phyloP scores from a whole-genome alignment of 2,797 vertebrate species.

The Hippocampus kuda region DNA sequence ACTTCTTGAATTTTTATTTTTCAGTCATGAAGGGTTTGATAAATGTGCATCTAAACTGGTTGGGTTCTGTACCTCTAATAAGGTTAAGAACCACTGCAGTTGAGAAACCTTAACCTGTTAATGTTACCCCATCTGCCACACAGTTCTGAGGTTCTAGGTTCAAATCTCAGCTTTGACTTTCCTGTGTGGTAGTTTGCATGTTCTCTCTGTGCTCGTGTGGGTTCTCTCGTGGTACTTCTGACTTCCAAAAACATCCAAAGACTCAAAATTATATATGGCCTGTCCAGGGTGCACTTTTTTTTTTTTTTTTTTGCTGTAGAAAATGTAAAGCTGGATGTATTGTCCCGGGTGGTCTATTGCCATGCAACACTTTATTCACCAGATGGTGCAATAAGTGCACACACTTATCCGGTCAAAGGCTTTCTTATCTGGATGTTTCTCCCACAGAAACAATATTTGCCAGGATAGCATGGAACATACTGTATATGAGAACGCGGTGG shows the following conservation, averaged over 20 bases:
- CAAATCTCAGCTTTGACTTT: too few species aligned
- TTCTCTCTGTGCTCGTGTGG: not conserved
- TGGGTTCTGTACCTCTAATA: too few species aligned
- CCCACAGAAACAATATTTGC: constrained; percentile 42
- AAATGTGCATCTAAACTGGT: too few species aligned
- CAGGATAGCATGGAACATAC: constrained; percentile 42
- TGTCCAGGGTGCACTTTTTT: not conserved
- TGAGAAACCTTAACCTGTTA: too few species aligned
- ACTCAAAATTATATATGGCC: too few species aligned
- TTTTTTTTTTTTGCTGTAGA: not conserved
- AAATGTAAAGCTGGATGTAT: not conserved
- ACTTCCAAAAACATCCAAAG: too few species aligned
- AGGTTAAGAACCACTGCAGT: too few species aligned
- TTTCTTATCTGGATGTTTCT: constrained; percentile 14
- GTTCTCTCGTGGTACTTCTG: not conserved
- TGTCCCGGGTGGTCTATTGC: constrained; percentile 31
- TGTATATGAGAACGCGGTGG: constrained; percentile 24
- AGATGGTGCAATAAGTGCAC: constrained; percentile 66
- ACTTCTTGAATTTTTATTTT: too few species aligned
- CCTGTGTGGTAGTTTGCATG: too few species aligned
- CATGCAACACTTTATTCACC: constrained; percentile 64
- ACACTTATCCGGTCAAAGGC: constrained; percentile 32
- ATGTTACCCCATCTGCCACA: too few species aligned
- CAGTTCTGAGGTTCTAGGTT: too few species aligned
- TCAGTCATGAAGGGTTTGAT: too few species aligned